Evolutionary conservation across 2,797 vertebrate species (phyloP).

Genomic region (Gadopsis bispinosus): DNA sequence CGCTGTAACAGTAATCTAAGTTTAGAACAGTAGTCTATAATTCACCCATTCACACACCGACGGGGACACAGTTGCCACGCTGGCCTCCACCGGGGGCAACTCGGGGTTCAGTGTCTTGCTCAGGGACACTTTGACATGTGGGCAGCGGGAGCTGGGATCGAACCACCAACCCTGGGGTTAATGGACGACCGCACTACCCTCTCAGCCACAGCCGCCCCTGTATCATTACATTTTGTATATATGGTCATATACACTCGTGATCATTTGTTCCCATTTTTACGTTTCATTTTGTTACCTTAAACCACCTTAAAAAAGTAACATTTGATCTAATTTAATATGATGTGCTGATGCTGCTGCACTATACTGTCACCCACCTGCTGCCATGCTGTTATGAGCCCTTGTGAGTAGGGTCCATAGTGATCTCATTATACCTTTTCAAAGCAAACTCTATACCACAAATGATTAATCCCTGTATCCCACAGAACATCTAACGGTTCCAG

Average conservation of each 20-base stretch:
- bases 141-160: no score
- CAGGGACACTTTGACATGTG: no score
- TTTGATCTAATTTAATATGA: not conserved
- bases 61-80: no score
- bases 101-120: no score
- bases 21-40: no score
- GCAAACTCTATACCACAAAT: constrained; percentile 1
- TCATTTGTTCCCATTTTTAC: not conserved
- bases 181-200: no score
- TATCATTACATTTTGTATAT: not conserved
- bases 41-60: no score
- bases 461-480: not conserved
- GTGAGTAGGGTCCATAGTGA: constrained; percentile 7
- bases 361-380: constrained; percentile 3
- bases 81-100: no score
- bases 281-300: not conserved
- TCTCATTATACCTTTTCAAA: constrained; percentile 47
- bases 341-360: not conserved
- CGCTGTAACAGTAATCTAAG: no score
- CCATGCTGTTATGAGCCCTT: constrained; percentile 7
- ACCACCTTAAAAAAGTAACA: not conserved
- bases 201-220: no score
- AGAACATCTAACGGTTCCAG: constrained; percentile 24
- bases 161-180: no score
- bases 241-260: not conserved